These are phyloP conservation scores for Drosophila quadrilineata DNA, from an alignment of 1,140 invertebrate genomes.

Conservation along the genomic window DNA sequence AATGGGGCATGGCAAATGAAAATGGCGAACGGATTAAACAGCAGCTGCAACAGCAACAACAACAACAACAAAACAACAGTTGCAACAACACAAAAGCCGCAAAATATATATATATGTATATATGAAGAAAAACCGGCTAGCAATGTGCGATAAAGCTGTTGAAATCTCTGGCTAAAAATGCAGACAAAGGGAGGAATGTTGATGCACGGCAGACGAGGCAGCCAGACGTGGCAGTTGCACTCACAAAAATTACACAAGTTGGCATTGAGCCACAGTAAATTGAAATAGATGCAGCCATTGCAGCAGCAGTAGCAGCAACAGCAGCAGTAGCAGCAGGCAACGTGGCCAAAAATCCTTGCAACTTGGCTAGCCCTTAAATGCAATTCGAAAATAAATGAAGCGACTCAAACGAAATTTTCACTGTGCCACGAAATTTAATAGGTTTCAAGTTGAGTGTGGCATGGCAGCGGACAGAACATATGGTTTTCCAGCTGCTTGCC, in stretches of 20 bases:
- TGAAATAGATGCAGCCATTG: constrained; percentile 55
- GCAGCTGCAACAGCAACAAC: constrained; percentile 6
- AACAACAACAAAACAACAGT: background rate
- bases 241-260: constrained; percentile 44
- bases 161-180: constrained; percentile 45
- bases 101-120: too few relatives aligned
- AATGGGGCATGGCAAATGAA: constrained; percentile 62
- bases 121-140: constrained; percentile 19
- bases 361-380: constrained; percentile 54
- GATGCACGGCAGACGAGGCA: constrained; percentile 40
- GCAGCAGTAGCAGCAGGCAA: too few relatives aligned
- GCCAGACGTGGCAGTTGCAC: background rate
- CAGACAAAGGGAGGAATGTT: constrained; percentile 71
- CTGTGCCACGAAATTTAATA: constrained; percentile 55
- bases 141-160: constrained; percentile 41
- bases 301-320: too few relatives aligned
- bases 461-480: constrained; percentile 41
- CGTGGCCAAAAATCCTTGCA: constrained; percentile 23
- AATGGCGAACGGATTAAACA: constrained; percentile 61
- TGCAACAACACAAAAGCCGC: constrained; percentile 3
- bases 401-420: constrained; percentile 53
- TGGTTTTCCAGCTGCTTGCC: constrained; percentile 17
- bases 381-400: constrained; percentile 64
- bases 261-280: constrained; percentile 62
- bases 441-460: constrained; percentile 61